Base-by-base conservation (phyloP, 2,797 vertebrate genomes). In the Pipistrellus nathusii region DNA sequence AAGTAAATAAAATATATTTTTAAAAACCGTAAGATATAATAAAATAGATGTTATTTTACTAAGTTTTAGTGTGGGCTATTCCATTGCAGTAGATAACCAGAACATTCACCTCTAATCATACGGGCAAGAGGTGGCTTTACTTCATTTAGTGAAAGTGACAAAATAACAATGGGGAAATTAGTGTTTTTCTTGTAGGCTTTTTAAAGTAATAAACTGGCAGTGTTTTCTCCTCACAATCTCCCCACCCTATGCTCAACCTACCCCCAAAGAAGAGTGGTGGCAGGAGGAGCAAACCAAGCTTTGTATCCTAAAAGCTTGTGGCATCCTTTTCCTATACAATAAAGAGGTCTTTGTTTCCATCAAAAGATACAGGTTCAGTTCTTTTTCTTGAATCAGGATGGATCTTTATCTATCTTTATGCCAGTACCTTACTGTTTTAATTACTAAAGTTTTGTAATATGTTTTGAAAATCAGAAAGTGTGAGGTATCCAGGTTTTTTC, bases 201-300 rank as follows among this genome's bases (percentile, higher is more conserved):
- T 78, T 12, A 55, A 51, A 75, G 8, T 62, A 72, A 92, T 8
- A 94, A 83, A 57, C 51, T n/a, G 27, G 20, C 71, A n/a, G 5
- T n/a, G 25, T 84, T 93, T 94, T 88, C 48, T 77, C 27, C 27
- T 94, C 73, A 81, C 55, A 93, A 90, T 71, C 38, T 12, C 8
- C 76, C 81, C n/a, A 41, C 6, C 2, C 27, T 25, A 75, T 1
- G 8, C n/a, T 9, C 18, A 9, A 18, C 64, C n/a, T 30, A 12
- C 9, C 27, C 15, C 23, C 8, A 89, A 95, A 88, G 57, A 48
- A 66, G 25, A 77, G 2, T 17, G 10, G 10, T 41, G 7, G 38
- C 0, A 18, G 15, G 27, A 17, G 20, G 0, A 82, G 11, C 13
- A 82, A 94, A 89, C 21, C n/a, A 46, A 57, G 25, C 13, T 80